Evolutionary conservation across 2,113 vertebrate species (phyloP).

Genomic region (Gadus macrocephalus): DNA sequence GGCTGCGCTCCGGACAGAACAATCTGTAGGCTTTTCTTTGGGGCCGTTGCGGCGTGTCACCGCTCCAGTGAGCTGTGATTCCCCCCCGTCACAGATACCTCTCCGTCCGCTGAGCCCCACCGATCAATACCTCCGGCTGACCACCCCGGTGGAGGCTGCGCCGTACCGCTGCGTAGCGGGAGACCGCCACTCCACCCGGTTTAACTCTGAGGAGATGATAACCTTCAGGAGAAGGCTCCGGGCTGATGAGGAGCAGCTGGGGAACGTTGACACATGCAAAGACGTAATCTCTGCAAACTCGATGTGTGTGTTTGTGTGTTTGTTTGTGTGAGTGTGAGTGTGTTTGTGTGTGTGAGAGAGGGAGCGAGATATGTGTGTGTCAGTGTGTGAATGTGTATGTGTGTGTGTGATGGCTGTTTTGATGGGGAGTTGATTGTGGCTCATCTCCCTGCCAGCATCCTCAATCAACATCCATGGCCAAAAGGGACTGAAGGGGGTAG

Average conservation of each 20-base stretch:
- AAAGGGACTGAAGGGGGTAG: constrained; percentile 23
- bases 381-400: constrained; percentile 30
- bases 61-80: constrained; percentile 36
- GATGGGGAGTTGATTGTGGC: constrained; percentile 67
- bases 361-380: constrained; percentile 40
- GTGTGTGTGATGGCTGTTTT: constrained; percentile 50
- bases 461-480: constrained; percentile 59
- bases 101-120: too few relatives aligned
- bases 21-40: constrained; percentile 24
- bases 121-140: too few relatives aligned
- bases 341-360: constrained; percentile 60
- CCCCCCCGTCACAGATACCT: too few relatives aligned
- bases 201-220: too few relatives aligned
- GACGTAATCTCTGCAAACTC: too few relatives aligned
- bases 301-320: background rate
- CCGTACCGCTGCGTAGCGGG: too few relatives aligned
- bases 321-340: constrained; percentile 17
- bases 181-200: too few relatives aligned
- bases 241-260: too few relatives aligned
- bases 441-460: constrained; percentile 59
- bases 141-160: too few relatives aligned
- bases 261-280: too few relatives aligned
- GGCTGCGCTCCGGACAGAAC: constrained; percentile 31
- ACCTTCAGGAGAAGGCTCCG: too few relatives aligned
- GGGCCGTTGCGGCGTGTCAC: constrained; percentile 44